These are phyloP conservation scores for Siphonodentalium dalli DNA, from an alignment of 2,888 invertebrate species.

Conservation along the genomic window DNA sequence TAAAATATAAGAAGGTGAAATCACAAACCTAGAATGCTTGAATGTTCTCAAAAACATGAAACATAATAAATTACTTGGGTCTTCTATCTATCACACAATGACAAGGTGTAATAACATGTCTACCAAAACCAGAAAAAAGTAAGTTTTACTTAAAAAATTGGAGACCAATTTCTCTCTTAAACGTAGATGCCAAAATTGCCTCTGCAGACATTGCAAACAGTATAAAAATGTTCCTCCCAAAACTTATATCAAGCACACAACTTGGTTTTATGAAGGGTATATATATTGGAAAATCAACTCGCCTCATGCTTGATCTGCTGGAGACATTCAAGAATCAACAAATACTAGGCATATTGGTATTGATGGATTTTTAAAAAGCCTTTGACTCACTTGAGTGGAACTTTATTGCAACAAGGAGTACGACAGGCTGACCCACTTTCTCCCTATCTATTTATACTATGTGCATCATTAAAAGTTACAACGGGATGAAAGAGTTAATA, in stretches of 20 bases:
- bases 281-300: slow-evolving; percentile 2
- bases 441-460: no score
- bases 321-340: neutral
- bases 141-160: neutral
- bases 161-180: neutral
- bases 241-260: neutral
- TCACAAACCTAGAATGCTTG: neutral
- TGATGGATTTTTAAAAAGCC: slow-evolving; percentile 6
- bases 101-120: slow-evolving; percentile 3
- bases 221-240: neutral
- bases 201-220: neutral
- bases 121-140: neutral
- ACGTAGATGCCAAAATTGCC: slow-evolving; percentile 1
- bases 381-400: slow-evolving; percentile 3
- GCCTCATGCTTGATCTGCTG: neutral
- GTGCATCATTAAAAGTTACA: no score
- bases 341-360: slow-evolving; percentile 1
- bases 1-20: neutral
- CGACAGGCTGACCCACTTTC: no score
- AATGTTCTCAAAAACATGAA: neutral
- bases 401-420: no score
- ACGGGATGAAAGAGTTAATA: no score
- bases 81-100: neutral
- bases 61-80: neutral
- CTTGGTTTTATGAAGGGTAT: neutral